Conservation (phyloP, 2,888 invertebrate species). For the Uropetala carovei region DNA sequence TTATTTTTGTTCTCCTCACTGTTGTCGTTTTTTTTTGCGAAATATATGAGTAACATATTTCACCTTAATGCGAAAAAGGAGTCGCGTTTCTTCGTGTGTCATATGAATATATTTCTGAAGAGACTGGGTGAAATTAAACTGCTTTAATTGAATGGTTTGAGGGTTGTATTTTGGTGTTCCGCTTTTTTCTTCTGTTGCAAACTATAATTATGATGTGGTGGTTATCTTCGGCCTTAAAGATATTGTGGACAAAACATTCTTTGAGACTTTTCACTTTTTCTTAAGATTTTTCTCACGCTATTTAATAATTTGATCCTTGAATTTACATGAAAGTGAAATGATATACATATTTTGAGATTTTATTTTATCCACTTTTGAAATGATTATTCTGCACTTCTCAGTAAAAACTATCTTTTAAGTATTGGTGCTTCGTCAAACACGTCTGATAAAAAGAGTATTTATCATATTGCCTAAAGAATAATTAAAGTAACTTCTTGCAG, state of each 20-base stretch:
- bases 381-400: too few relatives aligned
- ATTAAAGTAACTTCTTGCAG: too few relatives aligned
- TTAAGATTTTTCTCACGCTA: too few relatives aligned
- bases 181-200: neutral
- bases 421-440: too few relatives aligned
- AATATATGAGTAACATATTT: neutral
- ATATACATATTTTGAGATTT: too few relatives aligned
- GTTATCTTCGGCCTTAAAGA: neutral
- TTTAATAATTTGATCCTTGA: too few relatives aligned
- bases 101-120: neutral
- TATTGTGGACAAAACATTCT: neutral
- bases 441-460: too few relatives aligned
- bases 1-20: neutral
- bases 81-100: neutral
- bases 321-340: too few relatives aligned
- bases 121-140: neutral
- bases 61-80: neutral
- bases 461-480: too few relatives aligned
- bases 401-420: too few relatives aligned
- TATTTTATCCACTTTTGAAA: too few relatives aligned
- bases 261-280: too few relatives aligned
- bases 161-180: neutral
- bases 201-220: neutral
- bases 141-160: neutral
- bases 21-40: neutral